Conservation (phyloP, 2,797 vertebrate species). For the Pampus argenteus region DNA sequence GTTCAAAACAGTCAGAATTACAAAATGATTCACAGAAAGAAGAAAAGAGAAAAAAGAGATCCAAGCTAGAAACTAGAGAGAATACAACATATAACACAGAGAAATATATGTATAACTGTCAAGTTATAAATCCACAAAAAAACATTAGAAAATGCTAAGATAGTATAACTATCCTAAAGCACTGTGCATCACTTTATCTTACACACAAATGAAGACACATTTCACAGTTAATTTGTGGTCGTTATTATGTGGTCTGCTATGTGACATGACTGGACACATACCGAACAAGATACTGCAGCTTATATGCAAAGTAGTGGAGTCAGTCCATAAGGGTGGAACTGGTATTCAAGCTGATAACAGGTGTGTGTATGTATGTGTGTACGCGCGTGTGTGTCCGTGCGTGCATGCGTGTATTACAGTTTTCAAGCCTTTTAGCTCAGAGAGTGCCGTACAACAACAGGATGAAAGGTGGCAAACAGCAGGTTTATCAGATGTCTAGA, state of each 20-base stretch:
- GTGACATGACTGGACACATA: constrained; percentile 9
- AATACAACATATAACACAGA: neutral
- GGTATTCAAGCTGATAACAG: neutral
- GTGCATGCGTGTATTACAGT: neutral
- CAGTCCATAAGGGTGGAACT: neutral
- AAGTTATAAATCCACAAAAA: neutral
- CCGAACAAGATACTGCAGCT: neutral
- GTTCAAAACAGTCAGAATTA: neutral
- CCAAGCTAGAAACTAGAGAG: too few species aligned
- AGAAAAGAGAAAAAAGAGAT: neutral
- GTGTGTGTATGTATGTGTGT: neutral
- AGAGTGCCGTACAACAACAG: neutral
- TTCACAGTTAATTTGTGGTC: too few species aligned
- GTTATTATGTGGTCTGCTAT: neutral
- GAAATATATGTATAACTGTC: neutral
- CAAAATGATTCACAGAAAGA: neutral
- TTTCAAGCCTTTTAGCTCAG: constrained; percentile 1
- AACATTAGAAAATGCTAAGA: neutral
- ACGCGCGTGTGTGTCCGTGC: constrained; percentile 6
- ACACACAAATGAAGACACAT: neutral
- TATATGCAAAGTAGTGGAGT: constrained; percentile 56
- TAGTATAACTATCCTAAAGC: too few species aligned
- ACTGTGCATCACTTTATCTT: neutral
- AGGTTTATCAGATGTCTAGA: neutral
- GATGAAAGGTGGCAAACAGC: constrained; percentile 9